Base-by-base conservation (phyloP, 53 echinoderm and acorn worm species). In the Echinometra lucunter region DNA sequence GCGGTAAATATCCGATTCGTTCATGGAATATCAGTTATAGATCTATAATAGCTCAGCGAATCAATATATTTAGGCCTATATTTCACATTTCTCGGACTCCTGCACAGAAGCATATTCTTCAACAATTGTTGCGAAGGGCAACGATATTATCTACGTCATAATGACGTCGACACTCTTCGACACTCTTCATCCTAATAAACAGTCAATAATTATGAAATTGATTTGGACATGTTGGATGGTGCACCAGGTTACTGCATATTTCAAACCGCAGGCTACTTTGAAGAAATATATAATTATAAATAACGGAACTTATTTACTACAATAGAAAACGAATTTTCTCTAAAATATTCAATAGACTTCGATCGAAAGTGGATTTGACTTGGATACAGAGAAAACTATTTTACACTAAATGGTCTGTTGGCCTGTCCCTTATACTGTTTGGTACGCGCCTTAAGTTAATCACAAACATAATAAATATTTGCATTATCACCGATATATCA, bases 101-200 rank as follows among this genome's bases (percentile, higher is more conserved):
- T 16, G 3, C 35, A 72, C 13, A 9, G 34, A 13, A 34, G 28
- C 28, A 23, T 25, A 25, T 63, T 63, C 63, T 63, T 25, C 27
- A 27, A 23, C 6, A 63, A 72, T 35, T 35, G 72, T 72, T 28
- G 72, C 32, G 72, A 72, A 32, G 72, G 72, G 72, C 72, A 72
- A 70, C 72, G 16, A 11, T 2, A 78, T 19, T 23, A 42, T 42
- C 78, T 78, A 78, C 78, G 78, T 78, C 78, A 78, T 42, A 42
- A 78, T 78, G 78, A 78, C 78, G 78, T 78, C 19, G 78, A 38
- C 30, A 78, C 78, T 23, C 78, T 78, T 78, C 19, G 78, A 38
- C 30, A 78, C 78, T 23, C 78, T 78, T 78, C 42, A 35, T 42
- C 28, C 42, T 78, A 40, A 40, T 21, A 40, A 40, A 42, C 42